phyloP scores from a whole-genome alignment of 2,113 vertebrate species.

The Cheilinus undulatus region DNA sequence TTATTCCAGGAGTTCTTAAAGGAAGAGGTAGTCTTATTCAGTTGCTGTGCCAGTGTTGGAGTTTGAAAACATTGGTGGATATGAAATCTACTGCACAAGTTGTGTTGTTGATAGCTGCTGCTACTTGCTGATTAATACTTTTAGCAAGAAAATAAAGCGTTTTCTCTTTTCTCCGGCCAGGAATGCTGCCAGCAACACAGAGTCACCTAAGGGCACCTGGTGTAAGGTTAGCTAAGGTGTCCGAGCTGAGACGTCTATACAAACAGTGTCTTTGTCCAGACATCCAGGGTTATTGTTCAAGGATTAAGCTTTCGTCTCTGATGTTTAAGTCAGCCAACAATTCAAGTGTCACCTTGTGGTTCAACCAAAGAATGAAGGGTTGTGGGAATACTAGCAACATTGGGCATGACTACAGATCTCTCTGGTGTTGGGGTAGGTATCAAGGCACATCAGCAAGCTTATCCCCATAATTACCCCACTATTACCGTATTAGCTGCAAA shows the following conservation, averaged over 20 bases:
- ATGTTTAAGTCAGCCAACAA: constrained; percentile 83
- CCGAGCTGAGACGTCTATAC: constrained; percentile 83
- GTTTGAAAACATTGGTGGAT: constrained; percentile 13
- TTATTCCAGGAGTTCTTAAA: constrained; percentile 26
- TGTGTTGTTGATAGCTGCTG: constrained; percentile 8
- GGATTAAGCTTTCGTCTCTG: constrained; percentile 85
- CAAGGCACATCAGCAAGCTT: constrained; percentile 26
- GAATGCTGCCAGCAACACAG: constrained; percentile 78
- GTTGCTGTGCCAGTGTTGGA: neutral
- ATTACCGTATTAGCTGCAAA: constrained; percentile 63
- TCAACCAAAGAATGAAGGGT: constrained; percentile 54
- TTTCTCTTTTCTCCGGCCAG: too few species aligned
- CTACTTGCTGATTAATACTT: constrained; percentile 30
- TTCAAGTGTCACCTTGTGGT: constrained; percentile 74
- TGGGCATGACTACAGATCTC: constrained; percentile 32
- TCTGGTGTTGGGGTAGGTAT: constrained; percentile 54
- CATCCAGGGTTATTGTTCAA: constrained; percentile 78
- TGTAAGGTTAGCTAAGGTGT: constrained; percentile 86
- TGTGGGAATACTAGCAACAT: constrained; percentile 64
- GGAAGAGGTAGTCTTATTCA: neutral
- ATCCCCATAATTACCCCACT: constrained; percentile 62
- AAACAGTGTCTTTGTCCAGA: constrained; percentile 84
- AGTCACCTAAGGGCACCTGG: constrained; percentile 75
- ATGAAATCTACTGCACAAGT: neutral
- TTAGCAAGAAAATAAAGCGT: constrained; percentile 23